Evolutionary conservation across 2,797 vertebrate species (phyloP).

Genomic region (Gymnodraco acuticeps): DNA sequence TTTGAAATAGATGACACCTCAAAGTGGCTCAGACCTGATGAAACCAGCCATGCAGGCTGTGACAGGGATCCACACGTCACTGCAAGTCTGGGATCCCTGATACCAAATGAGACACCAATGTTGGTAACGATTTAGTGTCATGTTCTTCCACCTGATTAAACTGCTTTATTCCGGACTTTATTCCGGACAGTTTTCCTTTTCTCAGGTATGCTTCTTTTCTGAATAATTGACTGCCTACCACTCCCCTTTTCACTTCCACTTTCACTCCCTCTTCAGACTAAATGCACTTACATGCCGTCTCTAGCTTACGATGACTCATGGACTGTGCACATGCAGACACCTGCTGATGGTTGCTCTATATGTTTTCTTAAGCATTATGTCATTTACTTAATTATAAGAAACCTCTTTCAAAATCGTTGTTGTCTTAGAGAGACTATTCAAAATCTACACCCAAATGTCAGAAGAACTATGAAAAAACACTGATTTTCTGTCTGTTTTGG

Average conservation of each 20-base stretch:
- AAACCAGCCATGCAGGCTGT: neutral
- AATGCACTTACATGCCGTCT: neutral
- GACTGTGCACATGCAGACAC: neutral
- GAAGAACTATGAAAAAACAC: neutral
- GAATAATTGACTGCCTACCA: neutral
- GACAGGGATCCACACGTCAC: neutral
- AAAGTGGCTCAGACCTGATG: constrained; percentile 5
- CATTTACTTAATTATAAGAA: neutral
- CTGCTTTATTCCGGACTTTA: neutral
- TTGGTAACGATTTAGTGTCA: neutral
- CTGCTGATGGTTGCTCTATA: neutral
- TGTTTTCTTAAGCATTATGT: constrained; percentile 12
- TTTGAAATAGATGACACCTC: constrained; percentile 14
- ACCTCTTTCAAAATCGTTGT: neutral
- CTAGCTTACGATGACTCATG: constrained; percentile 21
- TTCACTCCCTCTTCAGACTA: neutral
- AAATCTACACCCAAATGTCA: neutral
- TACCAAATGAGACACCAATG: neutral
- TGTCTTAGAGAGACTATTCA: neutral
- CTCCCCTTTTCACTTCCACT: constrained; percentile 5
- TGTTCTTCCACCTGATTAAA: neutral
- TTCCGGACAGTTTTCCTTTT: neutral
- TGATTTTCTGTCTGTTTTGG: neutral
- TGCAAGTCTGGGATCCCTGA: neutral
- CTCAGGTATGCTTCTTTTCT: neutral